Conservation (phyloP, 1,140 invertebrate species). For the Drosophila sulfurigaster region DNA sequence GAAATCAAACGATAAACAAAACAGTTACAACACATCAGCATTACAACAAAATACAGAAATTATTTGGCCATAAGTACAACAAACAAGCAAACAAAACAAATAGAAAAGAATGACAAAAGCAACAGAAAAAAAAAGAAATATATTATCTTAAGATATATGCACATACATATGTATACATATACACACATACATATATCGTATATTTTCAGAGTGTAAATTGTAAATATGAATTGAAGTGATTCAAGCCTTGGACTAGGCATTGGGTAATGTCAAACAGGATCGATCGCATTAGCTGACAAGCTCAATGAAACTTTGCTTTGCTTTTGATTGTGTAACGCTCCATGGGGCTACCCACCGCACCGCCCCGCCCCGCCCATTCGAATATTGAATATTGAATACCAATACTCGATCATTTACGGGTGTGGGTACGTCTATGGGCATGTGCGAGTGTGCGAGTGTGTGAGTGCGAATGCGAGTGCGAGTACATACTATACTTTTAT, state of each 20-base stretch:
- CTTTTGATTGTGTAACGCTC: conserved; percentile 40
- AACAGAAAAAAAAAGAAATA: background rate
- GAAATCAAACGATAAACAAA: background rate
- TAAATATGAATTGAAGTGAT: conserved; percentile 18
- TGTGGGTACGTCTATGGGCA: background rate
- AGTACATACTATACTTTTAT: background rate
- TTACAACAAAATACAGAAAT: background rate
- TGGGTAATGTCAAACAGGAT: conserved; percentile 50
- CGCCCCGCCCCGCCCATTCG: too few species aligned
- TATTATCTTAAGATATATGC: background rate
- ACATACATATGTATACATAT: background rate
- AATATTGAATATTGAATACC: conserved; percentile 24
- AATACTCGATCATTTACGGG: background rate
- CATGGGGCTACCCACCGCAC: conserved; percentile 10
- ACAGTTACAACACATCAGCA: background rate
- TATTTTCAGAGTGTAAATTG: conserved; percentile 3
- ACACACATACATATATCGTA: background rate
- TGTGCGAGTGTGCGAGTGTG: background rate
- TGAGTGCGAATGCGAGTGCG: too few species aligned
- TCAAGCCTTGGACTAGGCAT: conserved; percentile 53
- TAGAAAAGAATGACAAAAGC: too few species aligned
- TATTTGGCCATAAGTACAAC: background rate
- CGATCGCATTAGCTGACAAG: conserved; percentile 45
- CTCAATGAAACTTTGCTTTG: conserved; percentile 36
- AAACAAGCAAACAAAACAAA: background rate